phyloP scores from a whole-genome alignment of 2,888 invertebrate genomes.

The Campaea margaritaria region DNA sequence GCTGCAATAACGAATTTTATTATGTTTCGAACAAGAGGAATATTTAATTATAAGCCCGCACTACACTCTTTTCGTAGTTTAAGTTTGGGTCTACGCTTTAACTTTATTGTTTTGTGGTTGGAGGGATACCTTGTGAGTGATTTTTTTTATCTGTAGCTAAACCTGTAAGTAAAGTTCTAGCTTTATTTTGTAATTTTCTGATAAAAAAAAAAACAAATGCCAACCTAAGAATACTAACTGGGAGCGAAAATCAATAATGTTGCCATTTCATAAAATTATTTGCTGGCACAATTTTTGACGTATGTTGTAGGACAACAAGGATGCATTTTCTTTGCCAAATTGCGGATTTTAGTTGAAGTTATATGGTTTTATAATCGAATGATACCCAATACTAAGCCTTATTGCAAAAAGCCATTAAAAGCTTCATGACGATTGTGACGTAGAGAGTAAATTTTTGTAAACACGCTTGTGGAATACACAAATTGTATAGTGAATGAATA shows the following conservation, averaged over 20 bases:
- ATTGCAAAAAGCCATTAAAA: conserved; percentile 45
- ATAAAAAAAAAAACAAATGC: conserved; percentile 49
- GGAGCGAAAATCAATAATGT: conserved; percentile 73
- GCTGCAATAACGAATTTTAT: no score
- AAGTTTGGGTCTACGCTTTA: no score
- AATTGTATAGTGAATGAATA: conserved; percentile 73
- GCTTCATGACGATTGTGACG: conserved; percentile 57
- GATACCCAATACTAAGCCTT: conserved; percentile 69
- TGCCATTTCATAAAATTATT: conserved; percentile 68
- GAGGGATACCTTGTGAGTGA: no score
- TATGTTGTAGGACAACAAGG: conserved; percentile 64
- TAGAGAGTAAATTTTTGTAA: conserved; percentile 82
- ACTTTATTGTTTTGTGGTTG: no score
- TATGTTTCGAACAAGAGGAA: no score
- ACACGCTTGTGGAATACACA: conserved; percentile 85
- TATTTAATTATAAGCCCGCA: no score
- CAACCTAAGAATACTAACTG: conserved; percentile 58
- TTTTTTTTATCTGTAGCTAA: no score
- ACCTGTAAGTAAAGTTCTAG: background rate
- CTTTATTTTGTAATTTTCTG: conserved; percentile 6
- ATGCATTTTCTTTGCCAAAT: conserved; percentile 64
- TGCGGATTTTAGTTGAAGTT: conserved; percentile 46
- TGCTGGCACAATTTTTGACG: conserved; percentile 64
- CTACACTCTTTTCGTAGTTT: no score
- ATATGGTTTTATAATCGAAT: conserved; percentile 42